Evolutionary conservation across 2,113 vertebrate species (phyloP).

Genomic region (Physeter macrocephalus): DNA sequence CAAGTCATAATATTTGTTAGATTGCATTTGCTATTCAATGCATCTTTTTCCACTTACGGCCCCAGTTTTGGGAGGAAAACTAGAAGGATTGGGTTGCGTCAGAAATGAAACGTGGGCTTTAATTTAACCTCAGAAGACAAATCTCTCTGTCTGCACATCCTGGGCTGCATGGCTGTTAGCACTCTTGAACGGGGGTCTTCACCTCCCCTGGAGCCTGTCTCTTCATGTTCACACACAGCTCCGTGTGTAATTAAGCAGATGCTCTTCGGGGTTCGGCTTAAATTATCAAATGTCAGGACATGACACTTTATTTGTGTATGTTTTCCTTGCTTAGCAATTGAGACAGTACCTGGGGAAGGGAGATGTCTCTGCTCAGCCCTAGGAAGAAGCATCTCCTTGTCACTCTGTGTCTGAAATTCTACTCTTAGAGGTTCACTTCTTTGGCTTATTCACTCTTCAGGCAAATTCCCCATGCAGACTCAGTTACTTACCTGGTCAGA

Average conservation of each 20-base stretch:
- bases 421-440: neutral
- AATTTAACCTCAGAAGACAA: constrained; percentile 71
- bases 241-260: constrained; percentile 50
- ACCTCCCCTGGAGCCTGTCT: neutral
- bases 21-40: constrained; percentile 74
- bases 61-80: constrained; percentile 49
- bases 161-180: constrained; percentile 57
- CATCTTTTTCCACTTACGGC: constrained; percentile 67
- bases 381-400: neutral
- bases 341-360: constrained; percentile 24
- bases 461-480: neutral
- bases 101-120: constrained; percentile 68
- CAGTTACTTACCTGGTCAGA: neutral
- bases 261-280: constrained; percentile 38
- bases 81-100: constrained; percentile 25
- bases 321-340: constrained; percentile 34
- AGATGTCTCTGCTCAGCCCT: neutral
- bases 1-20: constrained; percentile 82
- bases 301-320: constrained; percentile 60
- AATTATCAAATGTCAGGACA: constrained; percentile 52
- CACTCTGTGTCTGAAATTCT: neutral
- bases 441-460: neutral
- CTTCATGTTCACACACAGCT: neutral
- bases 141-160: neutral
- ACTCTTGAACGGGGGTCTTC: neutral